Conservation (phyloP, 2,113 vertebrate species). For the Oncorhynchus gorbuscha region DNA sequence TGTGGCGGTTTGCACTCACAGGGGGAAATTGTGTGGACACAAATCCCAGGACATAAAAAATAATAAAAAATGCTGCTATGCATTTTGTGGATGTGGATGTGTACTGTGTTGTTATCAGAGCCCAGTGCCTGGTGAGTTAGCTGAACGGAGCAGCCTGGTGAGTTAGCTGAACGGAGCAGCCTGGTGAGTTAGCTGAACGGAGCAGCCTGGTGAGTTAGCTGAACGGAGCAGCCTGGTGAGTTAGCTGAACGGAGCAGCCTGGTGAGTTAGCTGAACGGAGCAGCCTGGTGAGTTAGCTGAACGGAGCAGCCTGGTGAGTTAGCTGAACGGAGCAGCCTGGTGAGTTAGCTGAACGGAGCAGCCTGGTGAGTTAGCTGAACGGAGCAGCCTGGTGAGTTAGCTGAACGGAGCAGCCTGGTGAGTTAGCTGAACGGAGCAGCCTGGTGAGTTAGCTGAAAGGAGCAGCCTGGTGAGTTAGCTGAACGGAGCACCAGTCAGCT, state of each 20-base stretch:
- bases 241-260: neutral
- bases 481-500: neutral
- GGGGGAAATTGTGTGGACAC: neutral
- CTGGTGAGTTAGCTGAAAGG: too few species aligned
- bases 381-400: neutral
- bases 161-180: neutral
- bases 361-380: too few species aligned
- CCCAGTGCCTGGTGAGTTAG: slow-evolving; percentile 2
- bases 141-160: neutral
- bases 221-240: neutral
- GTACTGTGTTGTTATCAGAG: slow-evolving; percentile 1
- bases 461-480: too few species aligned
- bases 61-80: neutral
- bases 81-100: neutral
- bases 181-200: neutral
- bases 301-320: too few species aligned
- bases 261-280: slow-evolving; percentile 3
- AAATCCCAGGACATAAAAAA: slow-evolving; percentile 11
- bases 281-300: too few species aligned
- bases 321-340: too few species aligned
- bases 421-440: too few species aligned
- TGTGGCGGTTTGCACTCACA: neutral
- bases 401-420: neutral
- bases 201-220: neutral
- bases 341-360: too few species aligned